These are phyloP conservation scores for Cyanoderma ruficeps DNA, from an alignment of 2,113 vertebrate genomes.

Conservation along the genomic window DNA sequence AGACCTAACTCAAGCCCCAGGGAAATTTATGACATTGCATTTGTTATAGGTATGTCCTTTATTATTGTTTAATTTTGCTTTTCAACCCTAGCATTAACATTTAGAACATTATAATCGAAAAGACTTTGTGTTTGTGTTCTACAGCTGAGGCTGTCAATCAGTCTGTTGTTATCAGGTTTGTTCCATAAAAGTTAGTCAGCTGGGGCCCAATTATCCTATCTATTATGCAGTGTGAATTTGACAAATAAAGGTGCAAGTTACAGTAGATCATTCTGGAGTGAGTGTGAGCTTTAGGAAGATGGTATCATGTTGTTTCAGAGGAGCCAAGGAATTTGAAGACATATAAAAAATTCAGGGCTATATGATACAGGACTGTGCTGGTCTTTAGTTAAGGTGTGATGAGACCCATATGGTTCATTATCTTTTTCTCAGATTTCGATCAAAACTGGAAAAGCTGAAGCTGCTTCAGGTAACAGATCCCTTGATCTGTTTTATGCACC, in stretches of 20 bases:
- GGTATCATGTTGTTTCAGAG: neutral
- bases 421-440: neutral
- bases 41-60: constrained; percentile 12
- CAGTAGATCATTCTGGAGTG: constrained; percentile 8
- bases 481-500: neutral
- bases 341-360: neutral
- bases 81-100: neutral
- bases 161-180: constrained; percentile 28
- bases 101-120: constrained; percentile 27
- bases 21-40: neutral
- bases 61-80: constrained; percentile 47
- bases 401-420: neutral
- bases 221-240: constrained; percentile 34
- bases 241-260: constrained; percentile 58
- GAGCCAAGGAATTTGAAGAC: neutral
- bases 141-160: constrained; percentile 55
- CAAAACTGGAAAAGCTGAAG: neutral
- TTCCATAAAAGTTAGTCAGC: constrained; percentile 47
- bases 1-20: neutral
- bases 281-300: neutral
- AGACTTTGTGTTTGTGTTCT: constrained; percentile 52
- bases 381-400: neutral
- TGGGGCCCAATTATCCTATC: constrained; percentile 57
- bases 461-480: neutral
- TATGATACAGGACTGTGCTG: neutral